phyloP scores from a whole-genome alignment of 2,888 invertebrate genomes.

The Suillia variegata region DNA sequence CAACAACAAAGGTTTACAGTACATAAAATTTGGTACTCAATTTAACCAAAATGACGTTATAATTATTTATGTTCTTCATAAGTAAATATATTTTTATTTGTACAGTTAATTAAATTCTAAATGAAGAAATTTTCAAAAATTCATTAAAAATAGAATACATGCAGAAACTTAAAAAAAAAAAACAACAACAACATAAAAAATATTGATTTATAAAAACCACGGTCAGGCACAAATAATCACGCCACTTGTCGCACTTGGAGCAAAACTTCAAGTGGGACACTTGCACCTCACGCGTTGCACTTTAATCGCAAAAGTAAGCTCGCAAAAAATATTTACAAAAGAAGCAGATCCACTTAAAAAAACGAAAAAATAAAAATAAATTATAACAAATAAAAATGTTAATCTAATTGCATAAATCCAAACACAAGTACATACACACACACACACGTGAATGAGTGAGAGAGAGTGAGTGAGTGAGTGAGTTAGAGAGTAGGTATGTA shows the following conservation, averaged over 20 bases:
- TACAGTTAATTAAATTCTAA: too few species aligned
- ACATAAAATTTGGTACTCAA: too few species aligned
- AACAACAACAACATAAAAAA: too few species aligned
- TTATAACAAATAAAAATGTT: not conserved
- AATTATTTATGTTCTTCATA: too few species aligned
- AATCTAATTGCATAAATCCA: not conserved
- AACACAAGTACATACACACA: too few species aligned
- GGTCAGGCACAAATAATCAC: not conserved
- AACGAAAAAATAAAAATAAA: not conserved
- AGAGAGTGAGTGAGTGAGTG: too few species aligned
- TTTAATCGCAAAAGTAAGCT: slow-evolving; percentile 4
- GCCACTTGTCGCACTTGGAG: not conserved
- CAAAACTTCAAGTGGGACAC: not conserved
- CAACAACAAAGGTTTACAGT: too few species aligned
- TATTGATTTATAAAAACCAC: not conserved
- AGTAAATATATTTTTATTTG: too few species aligned
- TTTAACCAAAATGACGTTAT: too few species aligned
- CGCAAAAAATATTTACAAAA: slow-evolving; percentile 1
- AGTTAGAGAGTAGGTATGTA: too few species aligned
- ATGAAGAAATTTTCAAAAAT: too few species aligned
- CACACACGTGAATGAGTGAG: too few species aligned
- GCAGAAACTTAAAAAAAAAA: not conserved
- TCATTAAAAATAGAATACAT: not conserved
- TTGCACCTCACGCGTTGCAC: not conserved
- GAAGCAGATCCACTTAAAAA: not conserved